Conservation (phyloP, 2,113 vertebrate genomes). For the Ctenodactylus gundi region DNA sequence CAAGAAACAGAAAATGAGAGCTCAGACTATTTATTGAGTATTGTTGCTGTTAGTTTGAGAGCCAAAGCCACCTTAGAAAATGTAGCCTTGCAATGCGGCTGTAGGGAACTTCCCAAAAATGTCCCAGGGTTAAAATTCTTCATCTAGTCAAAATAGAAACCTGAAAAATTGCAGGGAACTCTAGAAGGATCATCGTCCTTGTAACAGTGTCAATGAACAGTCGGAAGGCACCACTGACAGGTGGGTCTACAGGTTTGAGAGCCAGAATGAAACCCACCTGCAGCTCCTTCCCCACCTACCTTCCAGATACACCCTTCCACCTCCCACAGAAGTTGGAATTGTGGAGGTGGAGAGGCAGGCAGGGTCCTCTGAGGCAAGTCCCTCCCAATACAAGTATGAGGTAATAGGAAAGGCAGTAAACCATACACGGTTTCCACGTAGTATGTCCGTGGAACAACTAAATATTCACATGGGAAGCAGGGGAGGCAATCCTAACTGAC, state of each 20-base stretch:
- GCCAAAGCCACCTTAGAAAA: neutral
- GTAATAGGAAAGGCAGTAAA: no score
- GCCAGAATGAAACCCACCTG: neutral
- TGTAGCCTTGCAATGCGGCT: neutral
- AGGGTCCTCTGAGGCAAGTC: neutral
- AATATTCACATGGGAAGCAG: no score
- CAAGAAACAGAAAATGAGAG: neutral
- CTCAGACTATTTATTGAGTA: neutral
- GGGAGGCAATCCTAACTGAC: no score
- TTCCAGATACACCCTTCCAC: neutral
- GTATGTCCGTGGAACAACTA: neutral
- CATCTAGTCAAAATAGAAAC: neutral
- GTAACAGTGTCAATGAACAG: neutral
- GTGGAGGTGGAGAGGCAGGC: neutral
- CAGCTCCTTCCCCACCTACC: no score
- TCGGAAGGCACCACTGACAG: neutral
- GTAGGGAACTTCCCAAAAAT: neutral
- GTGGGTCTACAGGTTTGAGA: neutral
- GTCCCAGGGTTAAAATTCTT: neutral
- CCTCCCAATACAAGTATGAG: no score
- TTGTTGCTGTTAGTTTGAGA: neutral
- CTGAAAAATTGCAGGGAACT: neutral
- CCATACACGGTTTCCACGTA: neutral
- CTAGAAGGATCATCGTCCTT: neutral
- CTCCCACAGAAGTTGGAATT: neutral